Conservation (phyloP, 2,797 vertebrate genomes). For the Schizopygopsis malacanthus region DNA sequence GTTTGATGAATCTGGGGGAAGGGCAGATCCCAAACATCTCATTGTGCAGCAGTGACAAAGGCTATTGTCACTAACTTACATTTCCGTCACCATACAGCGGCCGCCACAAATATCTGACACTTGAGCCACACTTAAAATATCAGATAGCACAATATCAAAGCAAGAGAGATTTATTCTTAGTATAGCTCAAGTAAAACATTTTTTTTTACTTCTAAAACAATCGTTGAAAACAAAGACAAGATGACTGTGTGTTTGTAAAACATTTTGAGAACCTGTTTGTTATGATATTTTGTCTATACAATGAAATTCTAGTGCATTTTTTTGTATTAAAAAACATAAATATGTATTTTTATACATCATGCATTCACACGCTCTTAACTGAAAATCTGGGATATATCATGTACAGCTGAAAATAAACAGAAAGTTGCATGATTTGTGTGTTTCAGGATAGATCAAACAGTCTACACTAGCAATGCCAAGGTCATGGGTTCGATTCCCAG, state of each 20-base stretch:
- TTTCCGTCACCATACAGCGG: neutral
- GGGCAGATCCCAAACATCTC: conserved; percentile 18
- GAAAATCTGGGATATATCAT: neutral
- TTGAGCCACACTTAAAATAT: neutral
- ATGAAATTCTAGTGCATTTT: neutral
- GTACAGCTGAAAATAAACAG: neutral
- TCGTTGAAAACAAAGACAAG: neutral
- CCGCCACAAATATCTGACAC: neutral
- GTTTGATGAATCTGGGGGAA: conserved; percentile 19
- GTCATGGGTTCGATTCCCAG: neutral
- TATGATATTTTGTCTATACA: neutral
- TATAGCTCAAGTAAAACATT: neutral
- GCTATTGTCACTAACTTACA: neutral
- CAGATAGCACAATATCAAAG: neutral
- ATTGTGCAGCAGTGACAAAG: conserved; percentile 9
- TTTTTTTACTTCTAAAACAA: neutral
- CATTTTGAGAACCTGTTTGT: neutral
- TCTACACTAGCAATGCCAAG: neutral
- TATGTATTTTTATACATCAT: no score
- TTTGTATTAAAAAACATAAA: no score
- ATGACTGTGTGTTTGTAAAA: neutral
- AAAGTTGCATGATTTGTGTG: neutral
- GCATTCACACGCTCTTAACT: neutral
- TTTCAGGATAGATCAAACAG: neutral
- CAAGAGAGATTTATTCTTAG: neutral